Evolutionary conservation across 2,888 invertebrate genomes (phyloP).

Genomic region (Antheraea yamamai): DNA sequence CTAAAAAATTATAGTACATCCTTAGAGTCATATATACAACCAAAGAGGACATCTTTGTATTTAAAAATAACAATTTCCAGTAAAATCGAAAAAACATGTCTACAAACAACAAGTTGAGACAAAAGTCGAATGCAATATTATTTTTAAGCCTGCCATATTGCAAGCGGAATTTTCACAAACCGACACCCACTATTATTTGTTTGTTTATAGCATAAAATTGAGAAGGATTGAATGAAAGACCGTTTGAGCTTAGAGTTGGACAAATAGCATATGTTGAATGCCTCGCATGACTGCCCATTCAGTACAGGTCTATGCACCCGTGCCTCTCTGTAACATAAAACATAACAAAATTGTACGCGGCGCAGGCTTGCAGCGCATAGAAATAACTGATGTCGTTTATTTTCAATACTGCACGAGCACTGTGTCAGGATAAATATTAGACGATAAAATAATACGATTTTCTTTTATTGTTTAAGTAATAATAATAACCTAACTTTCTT

Average conservation of each 20-base stretch:
- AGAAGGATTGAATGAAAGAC: slow-evolving; percentile 13
- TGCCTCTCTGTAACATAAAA: slow-evolving; percentile 6
- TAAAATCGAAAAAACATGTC: background rate
- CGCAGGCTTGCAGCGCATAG: background rate
- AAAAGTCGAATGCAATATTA: background rate
- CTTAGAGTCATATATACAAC: background rate
- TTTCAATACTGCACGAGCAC: background rate
- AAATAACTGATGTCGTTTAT: background rate
- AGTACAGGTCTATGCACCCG: slow-evolving; percentile 12
- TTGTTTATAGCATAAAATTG: slow-evolving; percentile 3
- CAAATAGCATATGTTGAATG: slow-evolving; percentile 11
- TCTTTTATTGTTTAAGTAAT: background rate
- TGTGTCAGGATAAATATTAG: background rate
- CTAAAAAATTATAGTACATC: background rate
- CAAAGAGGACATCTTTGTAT: no score
- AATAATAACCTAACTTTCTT: background rate
- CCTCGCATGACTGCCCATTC: slow-evolving; percentile 12
- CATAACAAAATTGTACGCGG: background rate
- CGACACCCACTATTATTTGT: slow-evolving; percentile 19
- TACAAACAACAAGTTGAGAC: background rate
- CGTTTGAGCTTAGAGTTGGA: background rate
- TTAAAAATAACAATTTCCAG: background rate
- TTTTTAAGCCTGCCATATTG: slow-evolving; percentile 10
- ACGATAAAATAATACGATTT: background rate
- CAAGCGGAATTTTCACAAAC: slow-evolving; percentile 15